A percentile compares a stretch with the other conserved stretches of the same genome.
Conservation (phyloP, 2,888 invertebrate species). For the Cantharis flavilabris region DNA sequence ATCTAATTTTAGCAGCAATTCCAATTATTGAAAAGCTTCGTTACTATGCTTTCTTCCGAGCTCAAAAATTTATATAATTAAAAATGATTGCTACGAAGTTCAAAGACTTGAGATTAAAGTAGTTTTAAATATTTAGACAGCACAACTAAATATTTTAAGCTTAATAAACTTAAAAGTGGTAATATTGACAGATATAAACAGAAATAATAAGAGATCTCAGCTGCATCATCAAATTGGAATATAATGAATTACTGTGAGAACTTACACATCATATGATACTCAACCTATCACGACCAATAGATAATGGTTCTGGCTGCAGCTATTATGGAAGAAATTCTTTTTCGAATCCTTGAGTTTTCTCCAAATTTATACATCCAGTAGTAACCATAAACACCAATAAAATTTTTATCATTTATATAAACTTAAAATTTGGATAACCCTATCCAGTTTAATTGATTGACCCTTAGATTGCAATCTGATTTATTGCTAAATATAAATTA, state of each 20-base stretch:
- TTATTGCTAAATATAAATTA: slow-evolving; percentile 1
- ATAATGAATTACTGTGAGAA: background rate
- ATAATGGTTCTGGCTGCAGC: background rate
- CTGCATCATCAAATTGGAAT: background rate
- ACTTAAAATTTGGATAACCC: background rate
- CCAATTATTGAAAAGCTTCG: background rate
- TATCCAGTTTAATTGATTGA: background rate
- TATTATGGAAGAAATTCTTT: background rate
- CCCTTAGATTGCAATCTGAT: slow-evolving; percentile 13
- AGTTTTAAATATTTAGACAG: background rate
- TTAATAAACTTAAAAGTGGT: background rate
- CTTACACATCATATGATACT: background rate
- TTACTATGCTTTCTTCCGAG: background rate
- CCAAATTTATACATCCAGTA: background rate
- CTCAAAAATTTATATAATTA: background rate
- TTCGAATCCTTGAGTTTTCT: background rate
- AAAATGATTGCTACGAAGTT: background rate
- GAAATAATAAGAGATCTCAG: background rate
- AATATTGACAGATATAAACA: background rate
- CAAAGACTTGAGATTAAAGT: background rate
- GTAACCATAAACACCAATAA: background rate
- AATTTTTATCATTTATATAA: background rate
- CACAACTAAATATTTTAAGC: background rate
- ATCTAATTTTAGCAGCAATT: background rate
- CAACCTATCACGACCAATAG: background rate